Evolutionary conservation across 2,797 vertebrate genomes (phyloP), one percentile per base, ranked within the genome.

Genomic region (Microhierax caerulescens): DNA sequence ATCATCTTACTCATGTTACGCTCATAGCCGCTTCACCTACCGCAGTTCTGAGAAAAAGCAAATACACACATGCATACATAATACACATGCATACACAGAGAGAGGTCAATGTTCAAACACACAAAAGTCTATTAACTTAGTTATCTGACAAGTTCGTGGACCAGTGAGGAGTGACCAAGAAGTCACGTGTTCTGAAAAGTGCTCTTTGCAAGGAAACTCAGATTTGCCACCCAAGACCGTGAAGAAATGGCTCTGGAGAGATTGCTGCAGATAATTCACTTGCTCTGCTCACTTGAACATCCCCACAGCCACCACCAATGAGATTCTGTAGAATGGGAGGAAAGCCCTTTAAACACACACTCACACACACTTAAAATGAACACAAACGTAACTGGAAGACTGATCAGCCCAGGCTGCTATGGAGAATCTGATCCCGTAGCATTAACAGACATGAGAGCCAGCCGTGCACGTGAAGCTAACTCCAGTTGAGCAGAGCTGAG

Each of bases 251-350:
- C 50, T 80, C 51, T 59, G 48, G 54, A 87, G 51, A 20, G 72
- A 22, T 13, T 57, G 22, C 19, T 65, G 43, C 51, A 34, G 65
- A 37, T 6, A 45, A 74, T 67, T 1, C 30, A 11, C 61, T 53
- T 10, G 1, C 36, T 79, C 53, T 82, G 47, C 47, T 92, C 70
- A 34, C 32, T 30, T 32, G 39, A 67, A 60, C 36, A 56, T 32
- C 63, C 37, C 48, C 59, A 39, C 22, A 48, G 67, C 18, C 75
- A 48, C n/a, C 25, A 51, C 41, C 82, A 45, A 1, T 4, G 37
- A 48, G 50, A 20, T 37, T 30, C 1, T 13, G 39, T n/a, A 45
- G 48, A 56, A 51, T 0, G 4, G 24, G 41, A 70, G n/a, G 5
- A 82, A 60, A 1, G 1, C 15, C 36, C 50, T 73, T 27, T 7